Base-by-base conservation (phyloP, 2,888 invertebrate genomes). In the Heliconius aoede region DNA sequence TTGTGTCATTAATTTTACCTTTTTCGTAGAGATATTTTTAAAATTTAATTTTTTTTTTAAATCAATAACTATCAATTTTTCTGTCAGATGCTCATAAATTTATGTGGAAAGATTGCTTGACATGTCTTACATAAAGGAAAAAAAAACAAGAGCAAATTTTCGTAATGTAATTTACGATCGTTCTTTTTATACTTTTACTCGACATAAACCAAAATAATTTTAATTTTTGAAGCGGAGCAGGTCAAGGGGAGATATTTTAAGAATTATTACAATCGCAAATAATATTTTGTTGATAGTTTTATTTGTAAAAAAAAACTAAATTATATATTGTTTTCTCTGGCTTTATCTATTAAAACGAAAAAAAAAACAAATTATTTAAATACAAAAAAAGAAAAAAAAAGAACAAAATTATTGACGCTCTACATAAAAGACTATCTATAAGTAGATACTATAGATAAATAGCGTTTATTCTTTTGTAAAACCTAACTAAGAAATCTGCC, bases 181-280 rank as follows among this genome's bases (percentile, higher is more conserved):
- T n/a, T 55, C 55, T 55, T 55, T 55, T 55, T n/a, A 55, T 55
- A 55, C 51, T 55, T 55, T 55, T 55, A 55, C 21, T n/a, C 9
- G 55, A 55, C n/a, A 55, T n/a, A 55, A 55, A 55, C 46, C 55
- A 55, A 55, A 55, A 55, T 55, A 55, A n/a, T 55, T 55, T 55
- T 1, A 8, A 55, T 55, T n/a, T 55, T 55, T n/a, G 1, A n/a
- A 55, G 55, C 55, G 55, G 21, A 51, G 8, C 51, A 51, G 21
- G 51, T 51, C 51, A 51, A 51, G 51, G 51, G 8, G 51, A 51
- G 21, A 8, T 51, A 51, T 51, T 55, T 55, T n/a, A 55, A 55
- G 51, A 55, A n/a, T n/a, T 0, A n/a, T 18, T 46, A 18, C 46
- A 18, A 5, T 18, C 18, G 18, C 18, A 18, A 46, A 46, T 46